Base-by-base conservation (phyloP, 2,797 vertebrate genomes). In the Peromyscus attwateri region DNA sequence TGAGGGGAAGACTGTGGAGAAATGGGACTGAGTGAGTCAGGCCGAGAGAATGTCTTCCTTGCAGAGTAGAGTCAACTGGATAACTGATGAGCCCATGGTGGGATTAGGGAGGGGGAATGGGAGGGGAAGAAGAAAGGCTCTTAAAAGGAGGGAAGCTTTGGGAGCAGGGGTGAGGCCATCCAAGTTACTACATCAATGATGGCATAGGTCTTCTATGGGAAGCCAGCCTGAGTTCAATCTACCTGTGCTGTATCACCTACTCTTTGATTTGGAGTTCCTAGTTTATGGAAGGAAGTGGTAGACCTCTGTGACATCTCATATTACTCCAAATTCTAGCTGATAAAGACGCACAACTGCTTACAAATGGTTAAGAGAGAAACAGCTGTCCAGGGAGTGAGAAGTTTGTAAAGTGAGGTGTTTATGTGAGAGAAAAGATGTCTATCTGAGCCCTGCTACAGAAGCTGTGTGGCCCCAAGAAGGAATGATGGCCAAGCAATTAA, bases 21-120 rank as follows among this genome's bases (percentile, higher is more conserved):
- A 98, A 97, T 87, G 73, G 98, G 98, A 97, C 90, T n/a, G 27
- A 60, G 85, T 98, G 98, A 99, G 97, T 98, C 98, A 98, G 96
- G 52, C 97, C 31, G 87, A 94, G 98, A 96, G 98, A 98, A 99
- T 96, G 98, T 96, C 95, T 97, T 96, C 97, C 95, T 97, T 87
- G 89, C 91, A 76, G 23, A 98, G 96, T 97, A 85, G 17, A 88
- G 93, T 95, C 95, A 87, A 97, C 97, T 97, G 97, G 96, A 46
- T 96, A 97, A 98, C 97, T 87, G 97, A 98, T 82, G 95, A 97
- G 94, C 95, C 97, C 88, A 77, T 95, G 79, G 97, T 95, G 91
- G 97, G 95, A 97, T 92, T 60, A 97, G 85, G 87, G 95, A 96
- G 95, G 66, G 85, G 91, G 52, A 60, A 14, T 0, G 1, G 60